phyloP scores from a whole-genome alignment of 1,140 invertebrate genomes.

The Drosophila biarmipes region DNA sequence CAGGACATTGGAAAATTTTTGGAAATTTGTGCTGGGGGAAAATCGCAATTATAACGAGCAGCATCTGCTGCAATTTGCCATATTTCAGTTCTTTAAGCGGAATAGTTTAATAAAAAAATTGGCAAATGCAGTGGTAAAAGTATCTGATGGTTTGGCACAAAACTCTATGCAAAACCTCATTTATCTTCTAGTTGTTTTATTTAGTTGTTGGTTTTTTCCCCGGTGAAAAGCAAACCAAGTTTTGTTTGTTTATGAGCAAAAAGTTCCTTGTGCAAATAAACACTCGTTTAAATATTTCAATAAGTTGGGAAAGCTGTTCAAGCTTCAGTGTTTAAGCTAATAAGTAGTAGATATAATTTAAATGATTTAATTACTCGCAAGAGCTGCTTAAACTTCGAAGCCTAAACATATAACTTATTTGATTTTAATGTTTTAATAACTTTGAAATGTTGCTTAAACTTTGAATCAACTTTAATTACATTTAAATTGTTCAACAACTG shows the following conservation, averaged over 20 bases:
- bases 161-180: background rate
- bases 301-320: background rate
- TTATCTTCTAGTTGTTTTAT: background rate
- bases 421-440: background rate
- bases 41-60: conserved; percentile 38
- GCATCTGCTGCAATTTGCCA: conserved; percentile 19
- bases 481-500: too few relatives aligned
- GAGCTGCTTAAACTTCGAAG: too few relatives aligned
- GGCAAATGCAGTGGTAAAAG: background rate
- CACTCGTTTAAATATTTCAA: background rate
- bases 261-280: background rate
- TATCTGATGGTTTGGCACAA: too few relatives aligned
- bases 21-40: conserved; percentile 13
- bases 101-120: conserved; percentile 30
- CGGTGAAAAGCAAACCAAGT: background rate
- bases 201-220: background rate
- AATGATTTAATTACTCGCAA: too few relatives aligned
- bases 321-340: background rate
- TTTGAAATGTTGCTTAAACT: background rate
- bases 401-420: too few relatives aligned
- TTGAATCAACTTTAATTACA: too few relatives aligned
- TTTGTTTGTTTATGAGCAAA: background rate
- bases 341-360: too few relatives aligned
- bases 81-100: conserved; percentile 20
- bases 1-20: conserved; percentile 29